phyloP scores from a whole-genome alignment of 2,888 invertebrate genomes.

The Cataglyphis livida region DNA sequence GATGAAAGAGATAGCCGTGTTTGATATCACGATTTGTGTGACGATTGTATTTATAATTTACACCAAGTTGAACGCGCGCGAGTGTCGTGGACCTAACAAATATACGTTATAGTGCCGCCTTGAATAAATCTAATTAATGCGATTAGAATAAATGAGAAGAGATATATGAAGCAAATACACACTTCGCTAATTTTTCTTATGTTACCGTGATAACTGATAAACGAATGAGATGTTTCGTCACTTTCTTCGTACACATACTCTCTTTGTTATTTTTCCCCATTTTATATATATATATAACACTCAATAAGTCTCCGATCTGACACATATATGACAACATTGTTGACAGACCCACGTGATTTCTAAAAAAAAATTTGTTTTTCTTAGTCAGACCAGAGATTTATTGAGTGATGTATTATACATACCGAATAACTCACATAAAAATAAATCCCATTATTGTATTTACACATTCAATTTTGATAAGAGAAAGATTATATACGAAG shows the following conservation, averaged over 20 bases:
- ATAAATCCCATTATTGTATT: slow-evolving; percentile 13
- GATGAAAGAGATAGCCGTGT: slow-evolving; percentile 35
- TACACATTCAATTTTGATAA: background rate
- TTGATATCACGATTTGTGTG: slow-evolving; percentile 32
- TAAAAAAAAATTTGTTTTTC: no score
- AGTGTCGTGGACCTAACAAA: slow-evolving; percentile 21
- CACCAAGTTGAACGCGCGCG: slow-evolving; percentile 57
- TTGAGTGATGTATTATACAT: no score
- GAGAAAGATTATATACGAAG: background rate
- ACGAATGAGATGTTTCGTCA: slow-evolving; percentile 44
- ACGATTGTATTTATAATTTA: slow-evolving; percentile 60
- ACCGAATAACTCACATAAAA: background rate
- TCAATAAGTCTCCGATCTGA: no score
- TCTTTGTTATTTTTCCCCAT: slow-evolving; percentile 20
- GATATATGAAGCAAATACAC: slow-evolving; percentile 58
- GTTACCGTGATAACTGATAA: slow-evolving; percentile 63
- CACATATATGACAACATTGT: no score
- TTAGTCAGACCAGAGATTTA: no score
- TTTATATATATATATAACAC: background rate
- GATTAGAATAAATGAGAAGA: slow-evolving; percentile 52
- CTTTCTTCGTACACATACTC: slow-evolving; percentile 53
- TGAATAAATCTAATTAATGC: slow-evolving; percentile 34
- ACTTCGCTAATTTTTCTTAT: slow-evolving; percentile 57
- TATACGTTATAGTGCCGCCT: slow-evolving; percentile 49
- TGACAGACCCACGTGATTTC: no score